A percentile compares a stretch with the other conserved stretches of the same genome.
phyloP scores from a whole-genome alignment of 2,113 vertebrate species.

The human (Homo sapiens) region GRCh38 chr20:48767001-48767500 shows the following conservation, averaged over 20 bases:
- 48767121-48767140: background rate
- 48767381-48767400: background rate
- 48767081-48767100: background rate
- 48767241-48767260: background rate
- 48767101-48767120: background rate
- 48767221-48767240: background rate
- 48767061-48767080: background rate
- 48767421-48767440: background rate
- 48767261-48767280: background rate
- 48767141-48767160: rapidly evolving
- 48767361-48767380: background rate
- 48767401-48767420: no score
- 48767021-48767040: background rate
- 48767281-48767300: background rate
- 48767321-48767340: background rate
- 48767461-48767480: background rate
- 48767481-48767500: rapidly evolving
- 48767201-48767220: background rate
- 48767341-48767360: background rate
- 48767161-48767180: background rate
- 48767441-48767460: background rate
- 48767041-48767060: background rate
- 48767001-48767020: background rate
- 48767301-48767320: background rate
- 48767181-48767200: background rate